These are phyloP conservation scores for Nymphalis polychloros DNA, from an alignment of 2,888 invertebrate species.

Conservation along the genomic window DNA sequence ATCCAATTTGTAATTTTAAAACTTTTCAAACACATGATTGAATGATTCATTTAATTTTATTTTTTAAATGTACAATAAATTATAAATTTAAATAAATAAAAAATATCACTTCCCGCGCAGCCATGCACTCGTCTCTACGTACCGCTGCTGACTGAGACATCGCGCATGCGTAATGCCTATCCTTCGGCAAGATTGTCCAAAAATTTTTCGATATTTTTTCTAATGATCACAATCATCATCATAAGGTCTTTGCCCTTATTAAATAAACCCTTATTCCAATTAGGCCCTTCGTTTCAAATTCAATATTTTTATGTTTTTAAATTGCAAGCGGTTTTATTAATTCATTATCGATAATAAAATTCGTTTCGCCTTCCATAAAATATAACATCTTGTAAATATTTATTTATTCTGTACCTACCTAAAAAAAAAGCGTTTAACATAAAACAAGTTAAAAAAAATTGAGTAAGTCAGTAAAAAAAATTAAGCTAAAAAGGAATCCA, in stretches of 20 bases:
- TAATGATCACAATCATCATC: constrained; percentile 16
- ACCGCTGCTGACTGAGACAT: constrained; percentile 41
- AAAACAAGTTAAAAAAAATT: background rate
- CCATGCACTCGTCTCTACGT: constrained; percentile 40
- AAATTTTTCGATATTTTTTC: constrained; percentile 17
- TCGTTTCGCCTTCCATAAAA: background rate
- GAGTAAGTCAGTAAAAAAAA: too few species aligned
- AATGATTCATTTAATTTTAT: background rate
- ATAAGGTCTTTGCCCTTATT: constrained; percentile 29
- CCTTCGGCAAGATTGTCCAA: constrained; percentile 38
- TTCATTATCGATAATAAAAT: background rate
- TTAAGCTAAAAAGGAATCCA: too few species aligned
- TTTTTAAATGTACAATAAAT: background rate
- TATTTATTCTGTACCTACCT: background rate
- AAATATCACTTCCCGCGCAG: constrained; percentile 19
- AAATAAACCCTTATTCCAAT: constrained; percentile 14
- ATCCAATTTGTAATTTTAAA: constrained; percentile 29
- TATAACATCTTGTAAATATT: background rate
- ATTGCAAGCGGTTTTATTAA: background rate
- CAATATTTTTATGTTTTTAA: background rate
- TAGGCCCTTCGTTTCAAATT: background rate
- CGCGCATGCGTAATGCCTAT: constrained; percentile 38
- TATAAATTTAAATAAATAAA: constrained; percentile 16
- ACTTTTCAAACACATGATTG: constrained; percentile 1
- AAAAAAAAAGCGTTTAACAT: background rate